These are phyloP conservation scores for Portevinia maculata DNA, from an alignment of 2,888 invertebrate genomes.

Conservation along the genomic window DNA sequence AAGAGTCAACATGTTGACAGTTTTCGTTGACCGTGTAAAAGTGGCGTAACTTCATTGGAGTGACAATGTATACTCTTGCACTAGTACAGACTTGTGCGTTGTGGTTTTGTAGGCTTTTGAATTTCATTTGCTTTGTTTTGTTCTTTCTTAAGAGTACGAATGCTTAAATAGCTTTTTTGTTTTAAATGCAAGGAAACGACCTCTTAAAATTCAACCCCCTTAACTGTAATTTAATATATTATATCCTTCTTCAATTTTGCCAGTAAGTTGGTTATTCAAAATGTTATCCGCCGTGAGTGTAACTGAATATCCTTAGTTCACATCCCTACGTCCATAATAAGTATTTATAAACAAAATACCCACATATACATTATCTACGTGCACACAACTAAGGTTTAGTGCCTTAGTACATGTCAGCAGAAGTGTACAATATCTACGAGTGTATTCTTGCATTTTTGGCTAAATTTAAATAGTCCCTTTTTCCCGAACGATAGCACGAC, in stretches of 20 bases:
- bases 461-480: not conserved
- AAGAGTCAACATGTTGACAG: too few relatives aligned
- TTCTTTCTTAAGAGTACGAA: too few relatives aligned
- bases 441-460: not conserved
- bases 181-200: not conserved
- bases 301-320: not conserved
- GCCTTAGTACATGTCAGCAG: not conserved
- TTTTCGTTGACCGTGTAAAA: too few relatives aligned
- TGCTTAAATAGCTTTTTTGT: not conserved
- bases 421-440: not conserved
- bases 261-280: slow-evolving; percentile 4
- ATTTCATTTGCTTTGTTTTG: too few relatives aligned
- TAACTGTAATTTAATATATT: not conserved
- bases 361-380: not conserved
- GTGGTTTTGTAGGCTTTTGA: too few relatives aligned
- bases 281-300: not conserved
- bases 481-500: not conserved
- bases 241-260: not conserved
- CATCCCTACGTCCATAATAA: not conserved
- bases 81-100: too few relatives aligned
- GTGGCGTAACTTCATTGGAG: too few relatives aligned
- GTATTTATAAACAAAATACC: too few relatives aligned
- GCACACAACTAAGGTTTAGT: not conserved
- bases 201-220: not conserved
- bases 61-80: too few relatives aligned